Evolutionary conservation across 2,888 invertebrate species (phyloP).

Genomic region (Aspidiotus rigidus): DNA sequence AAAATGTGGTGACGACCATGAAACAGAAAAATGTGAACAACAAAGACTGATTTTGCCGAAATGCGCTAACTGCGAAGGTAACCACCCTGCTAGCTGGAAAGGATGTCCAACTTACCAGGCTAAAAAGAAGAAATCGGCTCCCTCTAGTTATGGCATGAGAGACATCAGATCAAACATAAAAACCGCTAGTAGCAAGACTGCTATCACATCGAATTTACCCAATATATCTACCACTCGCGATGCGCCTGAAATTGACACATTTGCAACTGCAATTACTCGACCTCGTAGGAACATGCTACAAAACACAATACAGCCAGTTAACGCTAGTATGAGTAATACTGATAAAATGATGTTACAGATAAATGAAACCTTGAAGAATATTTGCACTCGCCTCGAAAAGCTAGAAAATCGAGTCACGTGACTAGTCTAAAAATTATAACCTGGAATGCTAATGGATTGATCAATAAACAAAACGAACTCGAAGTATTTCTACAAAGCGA

Average conservation of each 20-base stretch:
- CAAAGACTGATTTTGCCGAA: neutral
- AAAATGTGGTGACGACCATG: neutral
- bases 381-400: neutral
- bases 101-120: neutral
- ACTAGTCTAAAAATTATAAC: neutral
- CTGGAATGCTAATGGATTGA: neutral
- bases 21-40: neutral
- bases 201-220: neutral
- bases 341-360: neutral
- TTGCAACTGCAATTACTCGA: neutral
- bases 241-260: neutral
- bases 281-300: neutral
- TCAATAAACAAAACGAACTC: neutral
- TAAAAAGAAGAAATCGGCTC: neutral
- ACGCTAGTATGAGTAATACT: neutral
- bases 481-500: neutral
- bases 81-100: neutral
- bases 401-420: neutral
- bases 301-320: too few species aligned
- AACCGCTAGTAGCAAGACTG: neutral
- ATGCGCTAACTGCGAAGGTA: neutral
- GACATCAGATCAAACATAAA: neutral
- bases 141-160: neutral
- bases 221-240: neutral
- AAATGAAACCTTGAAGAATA: neutral